phyloP scores from a whole-genome alignment of 1,140 invertebrate genomes.

The Pentalonia nigronervosa region DNA sequence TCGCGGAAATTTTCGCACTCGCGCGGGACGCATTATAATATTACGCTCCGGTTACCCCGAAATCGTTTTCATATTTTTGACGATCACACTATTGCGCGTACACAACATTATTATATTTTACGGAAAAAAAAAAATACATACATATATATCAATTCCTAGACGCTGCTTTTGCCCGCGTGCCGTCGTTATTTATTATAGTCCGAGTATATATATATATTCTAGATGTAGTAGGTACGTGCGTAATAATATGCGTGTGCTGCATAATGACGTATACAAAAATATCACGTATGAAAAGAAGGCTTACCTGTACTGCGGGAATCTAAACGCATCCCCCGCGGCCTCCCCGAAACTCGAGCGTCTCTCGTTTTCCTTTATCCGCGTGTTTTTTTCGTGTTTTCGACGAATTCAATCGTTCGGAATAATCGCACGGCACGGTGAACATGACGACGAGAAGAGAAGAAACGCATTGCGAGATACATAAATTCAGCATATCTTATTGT shows the following conservation, averaged over 20 bases:
- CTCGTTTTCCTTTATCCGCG: background rate
- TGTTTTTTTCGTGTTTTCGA: background rate
- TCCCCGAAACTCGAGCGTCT: background rate
- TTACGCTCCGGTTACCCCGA: background rate
- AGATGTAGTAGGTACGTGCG: background rate
- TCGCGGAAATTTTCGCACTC: background rate
- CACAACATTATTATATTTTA: background rate
- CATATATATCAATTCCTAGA: background rate
- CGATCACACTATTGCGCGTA: background rate
- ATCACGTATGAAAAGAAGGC: background rate
- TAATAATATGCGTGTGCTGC: background rate
- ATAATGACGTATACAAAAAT: no score
- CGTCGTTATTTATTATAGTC: background rate
- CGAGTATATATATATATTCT: background rate
- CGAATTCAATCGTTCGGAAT: conserved; percentile 29
- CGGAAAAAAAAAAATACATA: background rate
- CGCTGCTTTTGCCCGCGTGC: background rate
- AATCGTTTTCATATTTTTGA: background rate
- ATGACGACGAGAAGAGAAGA: background rate
- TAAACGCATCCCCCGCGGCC: background rate
- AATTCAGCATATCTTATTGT: background rate
- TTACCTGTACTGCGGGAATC: background rate
- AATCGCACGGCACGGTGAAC: background rate
- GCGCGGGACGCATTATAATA: no score
- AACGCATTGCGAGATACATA: background rate